These are phyloP conservation scores for Tichodroma muraria DNA, from an alignment of 2,113 vertebrate genomes.

Conservation along the genomic window DNA sequence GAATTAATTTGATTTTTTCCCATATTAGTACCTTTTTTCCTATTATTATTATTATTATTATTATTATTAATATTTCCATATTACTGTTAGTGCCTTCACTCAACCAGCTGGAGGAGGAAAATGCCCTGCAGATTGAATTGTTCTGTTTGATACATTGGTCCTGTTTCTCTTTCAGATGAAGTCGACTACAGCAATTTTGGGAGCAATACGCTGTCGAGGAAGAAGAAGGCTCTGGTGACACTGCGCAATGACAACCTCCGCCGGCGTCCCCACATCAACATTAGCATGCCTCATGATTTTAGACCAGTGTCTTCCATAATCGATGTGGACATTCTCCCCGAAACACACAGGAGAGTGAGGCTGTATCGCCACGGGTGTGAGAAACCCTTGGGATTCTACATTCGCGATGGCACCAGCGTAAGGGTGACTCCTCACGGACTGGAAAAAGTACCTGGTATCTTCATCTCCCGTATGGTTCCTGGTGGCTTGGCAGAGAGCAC, in stretches of 20 bases:
- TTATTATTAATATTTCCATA: not conserved
- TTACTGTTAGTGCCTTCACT: not conserved
- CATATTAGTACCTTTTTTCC: not conserved
- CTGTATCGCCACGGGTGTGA: constrained; percentile 93
- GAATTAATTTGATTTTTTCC: not conserved
- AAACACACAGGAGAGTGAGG: constrained; percentile 91
- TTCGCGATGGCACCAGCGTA: constrained; percentile 91
- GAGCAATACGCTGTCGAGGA: constrained; percentile 84
- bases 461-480: constrained; percentile 96
- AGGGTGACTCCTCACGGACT: constrained; percentile 92
- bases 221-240: constrained; percentile 85
- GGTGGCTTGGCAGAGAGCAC: constrained; percentile 96
- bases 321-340: constrained; percentile 95
- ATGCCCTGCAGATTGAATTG: not conserved
- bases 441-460: constrained; percentile 95
- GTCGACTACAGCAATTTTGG: constrained; percentile 89
- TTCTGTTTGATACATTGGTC: not conserved
- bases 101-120: not conserved
- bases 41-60: not conserved
- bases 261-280: constrained; percentile 89
- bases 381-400: constrained; percentile 96
- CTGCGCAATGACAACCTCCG: constrained; percentile 88
- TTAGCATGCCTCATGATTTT: constrained; percentile 94
- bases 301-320: constrained; percentile 97
- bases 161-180: constrained; percentile 83